Conservation (phyloP, 2,888 invertebrate species). For the Lepidocyrtoides sp. region DNA sequence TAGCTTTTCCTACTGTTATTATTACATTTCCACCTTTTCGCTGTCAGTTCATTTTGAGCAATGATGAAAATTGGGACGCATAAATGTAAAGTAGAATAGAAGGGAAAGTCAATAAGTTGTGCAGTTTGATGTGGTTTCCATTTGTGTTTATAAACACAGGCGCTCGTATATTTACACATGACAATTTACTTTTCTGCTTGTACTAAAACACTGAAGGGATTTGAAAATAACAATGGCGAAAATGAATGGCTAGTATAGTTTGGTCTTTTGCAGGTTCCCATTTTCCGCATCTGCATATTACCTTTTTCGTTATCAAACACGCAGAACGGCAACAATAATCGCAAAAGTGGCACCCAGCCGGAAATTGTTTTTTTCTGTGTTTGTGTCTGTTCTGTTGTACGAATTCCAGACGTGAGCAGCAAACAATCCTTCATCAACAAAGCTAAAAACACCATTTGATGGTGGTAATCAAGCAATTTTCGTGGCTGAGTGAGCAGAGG, state of each 20-base stretch:
- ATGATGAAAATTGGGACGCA: background rate
- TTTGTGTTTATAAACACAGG: too few relatives aligned
- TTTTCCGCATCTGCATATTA: background rate
- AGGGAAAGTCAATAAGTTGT: constrained; percentile 14
- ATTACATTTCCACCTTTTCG: background rate
- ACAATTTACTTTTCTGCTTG: background rate
- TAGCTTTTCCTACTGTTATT: background rate
- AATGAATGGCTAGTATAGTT: background rate
- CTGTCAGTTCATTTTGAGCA: background rate
- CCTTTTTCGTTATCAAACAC: background rate
- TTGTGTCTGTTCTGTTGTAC: background rate
- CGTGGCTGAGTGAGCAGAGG: background rate
- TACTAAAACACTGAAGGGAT: background rate
- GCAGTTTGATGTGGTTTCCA: background rate
- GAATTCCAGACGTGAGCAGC: background rate
- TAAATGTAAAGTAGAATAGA: background rate
- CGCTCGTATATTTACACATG: too few relatives aligned
- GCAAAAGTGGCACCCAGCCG: background rate
- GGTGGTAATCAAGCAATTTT: background rate
- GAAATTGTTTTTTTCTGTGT: constrained; percentile 10
- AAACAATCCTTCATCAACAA: background rate
- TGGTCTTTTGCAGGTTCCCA: background rate
- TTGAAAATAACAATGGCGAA: background rate
- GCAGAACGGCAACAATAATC: background rate
- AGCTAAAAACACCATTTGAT: background rate